These are phyloP conservation scores for Ibidorhyncha struthersii DNA, from an alignment of 2,113 vertebrate genomes.

Conservation along the genomic window DNA sequence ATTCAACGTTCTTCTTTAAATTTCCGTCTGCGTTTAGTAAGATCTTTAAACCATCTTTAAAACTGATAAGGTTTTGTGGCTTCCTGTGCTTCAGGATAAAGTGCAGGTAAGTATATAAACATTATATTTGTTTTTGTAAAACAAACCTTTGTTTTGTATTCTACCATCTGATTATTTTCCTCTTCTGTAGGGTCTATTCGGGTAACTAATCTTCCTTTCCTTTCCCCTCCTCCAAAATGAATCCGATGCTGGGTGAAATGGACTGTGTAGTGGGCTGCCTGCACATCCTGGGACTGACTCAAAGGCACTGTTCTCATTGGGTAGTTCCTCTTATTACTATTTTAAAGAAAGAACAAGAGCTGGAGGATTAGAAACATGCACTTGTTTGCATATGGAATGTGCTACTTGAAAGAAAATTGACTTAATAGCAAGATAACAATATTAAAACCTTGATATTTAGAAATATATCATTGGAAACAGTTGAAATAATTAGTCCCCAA, in stretches of 20 bases:
- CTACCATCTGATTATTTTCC: background rate
- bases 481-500: rapidly evolving
- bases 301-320: background rate
- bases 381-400: background rate
- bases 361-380: background rate
- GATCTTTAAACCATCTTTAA: background rate
- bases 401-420: background rate
- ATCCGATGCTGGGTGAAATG: background rate
- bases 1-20: background rate
- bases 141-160: background rate
- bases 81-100: background rate
- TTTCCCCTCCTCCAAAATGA: background rate
- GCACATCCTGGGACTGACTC: background rate
- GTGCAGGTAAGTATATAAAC: background rate
- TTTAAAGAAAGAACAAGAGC: background rate
- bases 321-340: background rate
- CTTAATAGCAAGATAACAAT: background rate
- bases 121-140: background rate
- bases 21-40: background rate
- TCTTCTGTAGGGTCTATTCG: background rate
- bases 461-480: background rate
- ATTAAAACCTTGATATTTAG: background rate
- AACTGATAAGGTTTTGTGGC: background rate
- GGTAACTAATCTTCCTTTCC: background rate
- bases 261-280: background rate